Base-by-base conservation (phyloP, 2,113 vertebrate species). In the Psilopogon haemacephalus region DNA sequence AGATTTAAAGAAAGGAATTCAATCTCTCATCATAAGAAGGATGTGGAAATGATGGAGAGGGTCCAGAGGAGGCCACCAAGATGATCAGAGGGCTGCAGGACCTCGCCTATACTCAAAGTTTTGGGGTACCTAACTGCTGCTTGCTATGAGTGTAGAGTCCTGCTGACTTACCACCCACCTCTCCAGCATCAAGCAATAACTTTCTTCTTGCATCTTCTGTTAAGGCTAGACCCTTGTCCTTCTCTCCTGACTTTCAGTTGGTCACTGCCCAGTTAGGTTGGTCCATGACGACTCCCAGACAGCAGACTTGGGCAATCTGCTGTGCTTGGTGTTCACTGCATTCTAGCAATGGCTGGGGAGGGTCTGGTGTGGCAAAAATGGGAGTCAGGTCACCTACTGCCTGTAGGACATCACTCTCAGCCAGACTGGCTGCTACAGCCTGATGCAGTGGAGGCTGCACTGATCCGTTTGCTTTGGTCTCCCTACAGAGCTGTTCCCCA, bases 401-500 rank as follows among this genome's bases (percentile, higher is more conserved):
- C 17, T 69, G 17, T 44, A 65, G 33, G 33, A 55, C 37, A 79
- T 52, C 2, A 1, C 40, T 84, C 0, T 54, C 38, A 68, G 48
- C 58, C 46, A 19, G 40, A 35, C 69, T 58, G 59, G 24, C 69
- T 27, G 5, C 33, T 24, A n/a, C 55, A 87, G 37, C 19, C 11
- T 16, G 52, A 52, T 3, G 2, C 20, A 11, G 68, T 62, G 62
- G 59, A 72, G 33, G 24, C 40, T 48, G 50, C 30, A 30, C 55
- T 50, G 30, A 89, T 40, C 17, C 7, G 3, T 80, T 77, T 77
- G 37, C 62, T 90, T 68, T 95, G 71, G 37, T 67, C 46, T 82
- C 27, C 27, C 48, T 65, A 19, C 93, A 99, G 99, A 99, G 91
- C 94, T 99, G 88, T 99, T 99, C 90, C 97, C 98, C 28, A 98